A percentile compares a stretch with the other conserved stretches of the same genome.
Evolutionary conservation across 2,113 vertebrate species (phyloP).

Genomic region (Macheiramphus alcinus): DNA sequence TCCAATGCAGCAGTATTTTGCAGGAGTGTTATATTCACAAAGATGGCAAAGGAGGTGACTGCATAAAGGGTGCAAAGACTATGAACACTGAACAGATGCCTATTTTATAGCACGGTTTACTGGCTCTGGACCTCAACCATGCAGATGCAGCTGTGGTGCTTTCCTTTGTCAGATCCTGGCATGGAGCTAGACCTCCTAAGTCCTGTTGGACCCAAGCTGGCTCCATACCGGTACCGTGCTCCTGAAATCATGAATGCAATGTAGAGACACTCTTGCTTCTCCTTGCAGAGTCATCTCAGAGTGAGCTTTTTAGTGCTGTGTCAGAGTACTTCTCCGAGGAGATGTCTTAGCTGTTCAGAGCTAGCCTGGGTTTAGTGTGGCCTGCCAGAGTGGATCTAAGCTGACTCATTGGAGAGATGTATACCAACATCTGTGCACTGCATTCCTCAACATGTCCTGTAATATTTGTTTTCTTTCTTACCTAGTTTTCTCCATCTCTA

Average conservation of each 20-base stretch:
- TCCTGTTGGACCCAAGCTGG: neutral
- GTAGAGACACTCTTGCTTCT: neutral
- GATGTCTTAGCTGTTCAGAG: neutral
- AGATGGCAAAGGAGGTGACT: neutral
- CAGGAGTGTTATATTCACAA: neutral
- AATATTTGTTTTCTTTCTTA: neutral
- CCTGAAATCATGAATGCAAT: neutral
- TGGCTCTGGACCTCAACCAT: neutral
- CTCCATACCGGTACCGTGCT: neutral
- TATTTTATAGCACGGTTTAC: neutral
- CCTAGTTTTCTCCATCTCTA: neutral
- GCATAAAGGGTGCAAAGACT: neutral
- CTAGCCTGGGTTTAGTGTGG: neutral
- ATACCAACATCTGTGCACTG: neutral
- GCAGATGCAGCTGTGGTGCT: neutral
- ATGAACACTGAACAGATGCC: neutral
- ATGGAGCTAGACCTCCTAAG: neutral
- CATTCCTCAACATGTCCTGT: neutral
- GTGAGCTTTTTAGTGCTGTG: neutral
- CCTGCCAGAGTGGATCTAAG: neutral
- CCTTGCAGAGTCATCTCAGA: neutral
- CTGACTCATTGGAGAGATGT: neutral
- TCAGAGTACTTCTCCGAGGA: neutral
- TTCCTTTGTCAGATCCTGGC: neutral
- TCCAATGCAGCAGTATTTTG: neutral